Evolutionary conservation across 1,140 invertebrate species (phyloP).

Genomic region (Drosophila serrata): DNA sequence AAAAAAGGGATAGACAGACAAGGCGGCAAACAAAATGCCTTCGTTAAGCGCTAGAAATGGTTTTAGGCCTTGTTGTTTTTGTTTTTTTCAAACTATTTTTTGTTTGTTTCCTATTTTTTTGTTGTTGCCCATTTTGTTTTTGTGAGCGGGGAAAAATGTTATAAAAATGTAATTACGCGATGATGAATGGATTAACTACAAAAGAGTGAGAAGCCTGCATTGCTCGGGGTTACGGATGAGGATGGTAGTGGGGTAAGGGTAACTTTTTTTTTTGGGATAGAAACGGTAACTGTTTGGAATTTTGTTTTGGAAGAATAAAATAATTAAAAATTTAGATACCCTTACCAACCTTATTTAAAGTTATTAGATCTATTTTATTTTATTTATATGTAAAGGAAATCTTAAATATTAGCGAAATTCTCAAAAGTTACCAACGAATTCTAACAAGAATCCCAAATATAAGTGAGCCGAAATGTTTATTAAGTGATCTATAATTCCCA

Average conservation of each 20-base stretch:
- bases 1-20: conserved; percentile 41
- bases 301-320: conserved; percentile 52
- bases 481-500: too few species aligned
- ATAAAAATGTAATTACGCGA: conserved; percentile 85
- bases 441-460: too few species aligned
- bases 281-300: conserved; percentile 57
- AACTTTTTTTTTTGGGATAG: conserved; percentile 1
- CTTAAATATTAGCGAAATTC: not conserved
- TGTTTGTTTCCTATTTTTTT: conserved; percentile 36
- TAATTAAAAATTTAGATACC: conserved; percentile 3
- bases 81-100: conserved; percentile 28
- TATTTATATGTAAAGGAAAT: not conserved
- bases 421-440: too few species aligned
- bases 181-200: conserved; percentile 84
- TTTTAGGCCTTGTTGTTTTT: conserved; percentile 58
- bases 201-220: conserved; percentile 75
- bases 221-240: conserved; percentile 67
- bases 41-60: conserved; percentile 76
- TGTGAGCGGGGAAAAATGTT: conserved; percentile 81
- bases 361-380: not conserved
- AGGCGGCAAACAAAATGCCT: conserved; percentile 77
- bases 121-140: conserved; percentile 73
- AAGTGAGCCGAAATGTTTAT: too few species aligned
- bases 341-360: not conserved
- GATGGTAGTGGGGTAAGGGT: not conserved